phyloP scores from a whole-genome alignment of 1,140 invertebrate species.

The Diorhabda carinulata region DNA sequence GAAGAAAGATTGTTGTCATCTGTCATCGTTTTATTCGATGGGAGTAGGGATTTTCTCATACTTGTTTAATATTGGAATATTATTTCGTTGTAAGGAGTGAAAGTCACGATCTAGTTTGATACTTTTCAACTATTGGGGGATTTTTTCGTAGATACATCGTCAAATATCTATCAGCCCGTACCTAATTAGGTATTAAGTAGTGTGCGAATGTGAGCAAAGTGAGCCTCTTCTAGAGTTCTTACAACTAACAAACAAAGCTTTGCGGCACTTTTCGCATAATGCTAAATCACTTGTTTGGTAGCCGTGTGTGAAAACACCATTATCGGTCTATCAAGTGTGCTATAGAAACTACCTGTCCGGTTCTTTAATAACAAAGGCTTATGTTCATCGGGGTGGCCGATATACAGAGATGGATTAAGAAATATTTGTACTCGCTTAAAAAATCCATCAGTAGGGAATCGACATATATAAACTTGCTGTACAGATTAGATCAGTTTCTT shows the following conservation, averaged over 20 bases:
- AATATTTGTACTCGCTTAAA: too few species aligned
- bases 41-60: too few species aligned
- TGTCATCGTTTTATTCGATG: too few species aligned
- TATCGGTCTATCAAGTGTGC: conserved; percentile 14
- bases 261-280: conserved; percentile 15
- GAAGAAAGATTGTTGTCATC: too few species aligned
- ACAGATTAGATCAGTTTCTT: too few species aligned
- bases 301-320: conserved; percentile 20
- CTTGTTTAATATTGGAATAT: too few species aligned
- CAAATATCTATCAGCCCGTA: neutral
- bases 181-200: neutral
- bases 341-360: conserved; percentile 6
- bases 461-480: too few species aligned
- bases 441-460: too few species aligned
- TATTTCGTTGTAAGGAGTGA: too few species aligned
- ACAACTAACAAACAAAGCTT: conserved; percentile 11
- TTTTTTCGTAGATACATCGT: too few species aligned
- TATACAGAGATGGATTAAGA: neutral
- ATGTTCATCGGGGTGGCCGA: conserved; percentile 23
- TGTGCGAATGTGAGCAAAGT: neutral
- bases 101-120: too few species aligned
- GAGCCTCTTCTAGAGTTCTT: neutral
- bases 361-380: conserved; percentile 22
- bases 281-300: conserved; percentile 7
- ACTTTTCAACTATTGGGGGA: too few species aligned